These are phyloP conservation scores for Crax fasciolata DNA, from an alignment of 2,797 vertebrate genomes.

Conservation along the genomic window DNA sequence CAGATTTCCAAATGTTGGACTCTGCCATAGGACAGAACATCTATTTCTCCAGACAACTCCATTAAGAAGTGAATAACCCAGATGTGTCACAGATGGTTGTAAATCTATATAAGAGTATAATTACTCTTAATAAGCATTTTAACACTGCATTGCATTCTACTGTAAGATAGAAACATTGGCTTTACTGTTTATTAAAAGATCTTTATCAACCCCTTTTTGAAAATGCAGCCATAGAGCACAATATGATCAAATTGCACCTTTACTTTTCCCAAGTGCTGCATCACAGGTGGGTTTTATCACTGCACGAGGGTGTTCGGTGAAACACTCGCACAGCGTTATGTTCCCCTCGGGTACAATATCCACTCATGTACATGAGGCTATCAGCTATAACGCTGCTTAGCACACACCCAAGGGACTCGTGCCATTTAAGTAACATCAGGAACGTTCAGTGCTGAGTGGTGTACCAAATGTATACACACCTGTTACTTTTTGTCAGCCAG, in stretches of 20 bases:
- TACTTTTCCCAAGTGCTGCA: neutral
- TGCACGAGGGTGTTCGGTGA: neutral
- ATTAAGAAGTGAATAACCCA: neutral
- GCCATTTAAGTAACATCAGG: neutral
- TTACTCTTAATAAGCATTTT: neutral
- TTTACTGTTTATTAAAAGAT: neutral
- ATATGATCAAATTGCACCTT: neutral
- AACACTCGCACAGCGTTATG: neutral
- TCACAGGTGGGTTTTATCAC: neutral
- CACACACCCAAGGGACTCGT: neutral
- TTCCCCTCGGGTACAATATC: neutral
- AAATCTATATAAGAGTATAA: neutral
- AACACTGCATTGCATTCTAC: neutral
- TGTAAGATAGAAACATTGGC: neutral
- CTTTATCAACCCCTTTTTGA: neutral
- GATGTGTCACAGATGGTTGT: neutral
- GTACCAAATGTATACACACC: neutral
- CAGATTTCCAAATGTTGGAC: neutral
- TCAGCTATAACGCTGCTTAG: neutral
- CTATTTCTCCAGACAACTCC: neutral
- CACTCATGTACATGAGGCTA: neutral
- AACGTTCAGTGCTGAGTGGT: neutral
- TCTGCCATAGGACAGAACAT: neutral
- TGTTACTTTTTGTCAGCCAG: neutral
- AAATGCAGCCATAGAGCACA: neutral